Evolutionary conservation across 2,113 vertebrate species (phyloP), one percentile per base, ranked within the genome.

Genomic region (Asarcornis scutulata): DNA sequence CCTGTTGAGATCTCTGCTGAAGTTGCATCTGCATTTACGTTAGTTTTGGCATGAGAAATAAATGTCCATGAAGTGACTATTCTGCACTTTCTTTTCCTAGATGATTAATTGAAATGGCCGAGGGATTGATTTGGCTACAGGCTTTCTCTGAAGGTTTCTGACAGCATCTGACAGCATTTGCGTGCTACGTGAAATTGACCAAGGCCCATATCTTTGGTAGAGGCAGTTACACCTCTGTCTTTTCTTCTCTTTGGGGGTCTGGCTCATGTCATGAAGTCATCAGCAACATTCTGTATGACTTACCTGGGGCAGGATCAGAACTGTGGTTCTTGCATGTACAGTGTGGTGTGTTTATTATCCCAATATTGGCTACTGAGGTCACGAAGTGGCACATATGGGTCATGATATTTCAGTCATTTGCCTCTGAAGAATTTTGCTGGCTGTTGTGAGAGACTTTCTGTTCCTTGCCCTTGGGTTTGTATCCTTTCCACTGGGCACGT

Each of bases 1-100:
- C 74, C 60, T 86, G 68, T 84, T 55, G 91, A 91, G 86, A 83
- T 74, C 81, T 92, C 56, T 91, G 74, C 93, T 84, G 74, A 89
- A 95, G 83, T 62, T 97, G 77, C 62, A 87, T 89, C 73, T 95
- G 87, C 34, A 93, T 97, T 90, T 95, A 53, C 83, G 50, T 94
- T 92, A 89, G 48, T 76, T 95, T 88, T 97, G 95, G 93, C 91
- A 62, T 36, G 69, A 79, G 44, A 92, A 91, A 48, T 32, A 72
- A 32, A 78, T 62, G 77, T 86, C 81, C 53, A 9, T 58, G 69
- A 89, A 93, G 71, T 40, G 48, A 89, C 91, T 87, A 5, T 64
- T 82, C 77, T 72, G 53, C 71, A 34, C 74, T 84, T 97, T 91
- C 48, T 55, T 48, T 82, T 92, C 90, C 81, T 58, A 48, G 78